These are phyloP conservation scores for Parnassius orleans DNA, from an alignment of 2,888 invertebrate species.

Conservation along the genomic window DNA sequence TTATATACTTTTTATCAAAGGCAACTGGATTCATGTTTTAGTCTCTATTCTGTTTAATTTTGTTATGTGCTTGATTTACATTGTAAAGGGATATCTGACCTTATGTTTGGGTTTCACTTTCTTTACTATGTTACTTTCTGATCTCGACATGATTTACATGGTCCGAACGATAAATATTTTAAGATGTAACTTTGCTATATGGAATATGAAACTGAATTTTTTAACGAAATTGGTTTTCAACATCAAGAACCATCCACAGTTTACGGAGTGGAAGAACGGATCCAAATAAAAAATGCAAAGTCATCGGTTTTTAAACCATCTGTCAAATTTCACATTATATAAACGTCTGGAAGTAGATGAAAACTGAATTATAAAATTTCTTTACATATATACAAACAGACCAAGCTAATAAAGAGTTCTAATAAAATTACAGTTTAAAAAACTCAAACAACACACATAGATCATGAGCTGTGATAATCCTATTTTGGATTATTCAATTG, in stretches of 20 bases:
- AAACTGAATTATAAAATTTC: too few relatives aligned
- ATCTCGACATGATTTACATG: conserved; percentile 8
- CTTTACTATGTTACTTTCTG: neutral
- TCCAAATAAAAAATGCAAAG: neutral
- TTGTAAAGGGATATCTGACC: neutral
- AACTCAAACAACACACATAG: too few relatives aligned
- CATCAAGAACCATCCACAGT: neutral
- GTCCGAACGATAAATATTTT: conserved; percentile 7
- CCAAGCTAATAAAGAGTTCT: too few relatives aligned
- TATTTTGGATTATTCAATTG: too few relatives aligned
- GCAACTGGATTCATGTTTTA: conserved; percentile 4
- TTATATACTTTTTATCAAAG: neutral
- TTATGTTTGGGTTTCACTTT: neutral
- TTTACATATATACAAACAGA: too few relatives aligned
- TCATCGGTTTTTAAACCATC: too few relatives aligned
- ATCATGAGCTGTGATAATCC: too few relatives aligned
- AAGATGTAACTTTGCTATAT: neutral
- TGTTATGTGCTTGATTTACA: neutral
- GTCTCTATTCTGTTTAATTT: neutral
- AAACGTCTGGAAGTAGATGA: too few relatives aligned
- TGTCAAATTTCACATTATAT: too few relatives aligned
- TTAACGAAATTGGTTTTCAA: neutral
- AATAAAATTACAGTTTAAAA: too few relatives aligned
- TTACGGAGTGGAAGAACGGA: neutral
- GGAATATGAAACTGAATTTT: neutral